Conservation (phyloP, 2,113 vertebrate species). For the Callipepla squamata region DNA sequence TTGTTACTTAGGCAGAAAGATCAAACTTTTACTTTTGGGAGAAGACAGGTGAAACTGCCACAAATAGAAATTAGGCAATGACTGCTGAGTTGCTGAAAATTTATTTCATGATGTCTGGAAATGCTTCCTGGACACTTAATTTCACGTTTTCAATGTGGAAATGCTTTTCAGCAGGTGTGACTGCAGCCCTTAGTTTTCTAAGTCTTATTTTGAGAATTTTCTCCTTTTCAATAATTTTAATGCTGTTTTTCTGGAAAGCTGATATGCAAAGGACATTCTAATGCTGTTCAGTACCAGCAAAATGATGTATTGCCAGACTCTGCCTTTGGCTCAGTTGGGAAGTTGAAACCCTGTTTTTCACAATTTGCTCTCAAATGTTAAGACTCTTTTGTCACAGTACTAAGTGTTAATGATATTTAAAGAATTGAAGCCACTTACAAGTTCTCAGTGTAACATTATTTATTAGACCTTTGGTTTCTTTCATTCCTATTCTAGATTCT, state of each 20-base stretch:
- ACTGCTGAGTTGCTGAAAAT: neutral
- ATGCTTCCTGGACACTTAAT: neutral
- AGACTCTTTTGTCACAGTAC: neutral
- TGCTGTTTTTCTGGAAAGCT: neutral
- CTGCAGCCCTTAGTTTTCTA: neutral
- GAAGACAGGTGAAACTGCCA: neutral
- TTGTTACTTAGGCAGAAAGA: neutral
- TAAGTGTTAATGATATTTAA: neutral
- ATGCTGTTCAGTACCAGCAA: neutral
- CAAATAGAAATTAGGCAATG: neutral
- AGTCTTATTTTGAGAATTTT: neutral
- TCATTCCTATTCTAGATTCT: neutral
- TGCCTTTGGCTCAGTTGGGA: constrained; percentile 3
- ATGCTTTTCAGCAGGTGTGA: neutral
- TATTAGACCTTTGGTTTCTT: neutral
- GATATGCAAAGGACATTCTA: neutral
- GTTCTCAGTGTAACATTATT: neutral
- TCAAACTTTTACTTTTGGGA: neutral
- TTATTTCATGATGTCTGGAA: neutral
- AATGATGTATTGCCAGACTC: neutral
- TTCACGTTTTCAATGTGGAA: neutral
- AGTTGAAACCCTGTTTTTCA: neutral
- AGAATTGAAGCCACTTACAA: neutral
- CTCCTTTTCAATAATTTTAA: neutral
- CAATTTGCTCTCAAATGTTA: neutral